These are phyloP conservation scores for Philonicus albiceps DNA, from an alignment of 2,888 invertebrate genomes.

Conservation along the genomic window DNA sequence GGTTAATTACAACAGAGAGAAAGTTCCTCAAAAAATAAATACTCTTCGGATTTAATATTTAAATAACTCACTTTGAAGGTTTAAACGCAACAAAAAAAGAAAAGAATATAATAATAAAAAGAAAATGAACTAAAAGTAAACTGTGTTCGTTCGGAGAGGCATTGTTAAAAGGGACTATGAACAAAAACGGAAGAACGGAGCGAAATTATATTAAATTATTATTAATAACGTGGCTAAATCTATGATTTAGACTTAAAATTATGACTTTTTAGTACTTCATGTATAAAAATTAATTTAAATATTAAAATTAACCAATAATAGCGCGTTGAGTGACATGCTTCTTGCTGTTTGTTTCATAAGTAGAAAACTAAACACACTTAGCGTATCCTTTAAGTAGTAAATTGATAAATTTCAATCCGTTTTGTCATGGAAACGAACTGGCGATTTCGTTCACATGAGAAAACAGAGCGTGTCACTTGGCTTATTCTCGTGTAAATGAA, in stretches of 20 bases:
- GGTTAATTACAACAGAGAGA: slow-evolving; percentile 3
- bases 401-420: slow-evolving; percentile 18
- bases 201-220: slow-evolving; percentile 25
- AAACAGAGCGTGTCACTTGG: slow-evolving; percentile 56
- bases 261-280: slow-evolving; percentile 47
- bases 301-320: slow-evolving; percentile 33
- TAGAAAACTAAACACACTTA: neutral
- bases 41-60: slow-evolving; percentile 22
- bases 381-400: slow-evolving; percentile 9
- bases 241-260: slow-evolving; percentile 45
- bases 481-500: neutral
- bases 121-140: neutral
- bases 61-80: slow-evolving; percentile 10
- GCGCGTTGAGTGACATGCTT: slow-evolving; percentile 20
- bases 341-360: neutral
- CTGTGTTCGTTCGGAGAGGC: slow-evolving; percentile 18
- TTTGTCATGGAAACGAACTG: slow-evolving; percentile 56
- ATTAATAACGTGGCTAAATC: slow-evolving; percentile 7
- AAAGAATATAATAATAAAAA: too few relatives aligned
- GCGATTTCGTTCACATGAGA: slow-evolving; percentile 57
- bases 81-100: neutral
- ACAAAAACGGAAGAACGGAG: neutral
- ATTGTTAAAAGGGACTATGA: neutral
- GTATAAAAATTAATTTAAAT: slow-evolving; percentile 37
- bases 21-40: slow-evolving; percentile 5